Percentiles rank a stretch among this genome's conserved stretches.
These are phyloP conservation scores for Caenorhabditis drosophilae DNA, from an alignment of 2,888 invertebrate species.

Conservation along the genomic window DNA sequence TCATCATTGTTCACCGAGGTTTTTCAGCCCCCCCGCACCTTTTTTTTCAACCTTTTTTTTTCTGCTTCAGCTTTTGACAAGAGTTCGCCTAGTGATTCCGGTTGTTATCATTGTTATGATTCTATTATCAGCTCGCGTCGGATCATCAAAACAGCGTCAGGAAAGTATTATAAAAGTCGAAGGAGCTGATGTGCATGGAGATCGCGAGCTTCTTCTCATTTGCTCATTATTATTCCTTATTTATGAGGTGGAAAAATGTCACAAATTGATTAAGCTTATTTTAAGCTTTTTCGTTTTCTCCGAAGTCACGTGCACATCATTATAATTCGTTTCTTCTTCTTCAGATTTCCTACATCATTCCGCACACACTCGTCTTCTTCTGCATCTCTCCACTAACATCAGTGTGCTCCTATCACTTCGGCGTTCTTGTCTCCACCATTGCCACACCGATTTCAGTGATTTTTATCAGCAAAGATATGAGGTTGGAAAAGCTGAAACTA, in stretches of 20 bases:
- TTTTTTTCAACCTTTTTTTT: not conserved
- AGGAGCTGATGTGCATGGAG: slow-evolving; percentile 26
- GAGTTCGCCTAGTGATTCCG: slow-evolving; percentile 20
- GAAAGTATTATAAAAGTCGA: slow-evolving; percentile 29
- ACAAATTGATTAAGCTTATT: too few species aligned
- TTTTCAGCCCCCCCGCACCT: not conserved
- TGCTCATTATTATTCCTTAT: slow-evolving; percentile 22
- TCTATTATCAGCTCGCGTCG: slow-evolving; percentile 26
- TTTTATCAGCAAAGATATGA: slow-evolving; percentile 13
- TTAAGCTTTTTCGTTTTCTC: too few species aligned
- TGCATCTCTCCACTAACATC: slow-evolving; percentile 31
- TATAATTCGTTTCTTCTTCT: too few species aligned
- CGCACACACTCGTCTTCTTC: slow-evolving; percentile 13
- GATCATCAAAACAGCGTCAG: slow-evolving; percentile 18
- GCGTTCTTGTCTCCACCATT: slow-evolving; percentile 21
- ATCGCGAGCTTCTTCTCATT: slow-evolving; percentile 28
- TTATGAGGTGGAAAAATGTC: slow-evolving; percentile 31
- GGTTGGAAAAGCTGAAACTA: too few species aligned
- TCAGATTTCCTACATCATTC: slow-evolving; percentile 3
- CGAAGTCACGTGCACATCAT: too few species aligned
- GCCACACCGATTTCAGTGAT: slow-evolving; percentile 34
- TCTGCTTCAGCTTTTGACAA: slow-evolving; percentile 9
- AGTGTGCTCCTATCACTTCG: slow-evolving; percentile 21
- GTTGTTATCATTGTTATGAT: slow-evolving; percentile 20
- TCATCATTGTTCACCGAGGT: slow-evolving; percentile 25